Base-by-base conservation (phyloP, 2,888 invertebrate genomes). In the Acanthacorydalis orientalis region DNA sequence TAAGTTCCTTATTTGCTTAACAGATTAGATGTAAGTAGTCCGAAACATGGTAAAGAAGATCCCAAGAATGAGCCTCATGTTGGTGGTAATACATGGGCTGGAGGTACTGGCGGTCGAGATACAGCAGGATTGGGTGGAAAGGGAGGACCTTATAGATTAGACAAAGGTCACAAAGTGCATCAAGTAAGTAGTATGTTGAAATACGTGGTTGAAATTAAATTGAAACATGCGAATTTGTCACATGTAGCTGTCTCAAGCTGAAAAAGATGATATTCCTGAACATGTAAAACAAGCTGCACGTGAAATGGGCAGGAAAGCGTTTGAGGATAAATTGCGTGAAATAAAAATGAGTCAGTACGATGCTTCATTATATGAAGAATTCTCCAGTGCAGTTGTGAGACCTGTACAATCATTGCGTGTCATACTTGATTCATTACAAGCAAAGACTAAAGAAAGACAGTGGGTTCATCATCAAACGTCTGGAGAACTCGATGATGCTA, bases 21-120 rank as follows among this genome's bases (percentile, higher is more conserved):
- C 53, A 77, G 77, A 1, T 62, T 73, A 57, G 82, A 81, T 59
- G 77, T 80, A 6, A 77, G 79, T 7, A 72, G 72, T 0, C 95
- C 96, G 0, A 97, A 96, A 60, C 83, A 90, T 62, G 97, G 96
- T 1, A 92, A 93, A 65, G 77, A 85, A 12, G 95, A 95, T 64
- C 79, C 85, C 0, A 81, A 85, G 11, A 88, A 89, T 59, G 78
- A 85, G 41, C 93, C 95, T 0, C 96, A 97, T 66, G 90, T 93
- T 39, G 96, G 96, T 32, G 96, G 96, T 1, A 92, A 92, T 61
- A 90, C 85, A 0, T 97, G 96, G 95, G 93, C 95, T 42, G 93
- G 95, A 32, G 95, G 95, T 45, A 87, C 83, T 9, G 93, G 91
- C 34, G 93, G 92, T 16, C 70, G 92, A 48, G 92, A 93, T 62